Evolutionary conservation across 2,888 invertebrate species (phyloP).

Genomic region (Portevinia maculata): DNA sequence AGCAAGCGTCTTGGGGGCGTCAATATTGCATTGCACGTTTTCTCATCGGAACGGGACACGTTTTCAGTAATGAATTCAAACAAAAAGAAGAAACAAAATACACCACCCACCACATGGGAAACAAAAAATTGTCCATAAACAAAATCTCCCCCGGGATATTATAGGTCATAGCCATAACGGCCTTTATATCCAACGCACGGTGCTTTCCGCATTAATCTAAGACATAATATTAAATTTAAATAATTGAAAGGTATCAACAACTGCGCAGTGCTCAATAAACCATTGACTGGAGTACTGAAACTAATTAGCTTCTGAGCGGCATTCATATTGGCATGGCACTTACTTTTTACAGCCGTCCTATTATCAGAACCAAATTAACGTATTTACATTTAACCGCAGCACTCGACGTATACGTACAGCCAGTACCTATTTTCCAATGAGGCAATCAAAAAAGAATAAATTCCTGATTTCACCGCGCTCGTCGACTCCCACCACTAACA

Average conservation of each 20-base stretch:
- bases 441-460: constrained; percentile 64
- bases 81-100: constrained; percentile 10
- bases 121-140: constrained; percentile 23
- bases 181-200: neutral
- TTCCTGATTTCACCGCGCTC: constrained; percentile 44
- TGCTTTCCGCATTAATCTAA: neutral
- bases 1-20: too few relatives aligned
- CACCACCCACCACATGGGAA: constrained; percentile 44
- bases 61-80: constrained; percentile 26
- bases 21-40: too few relatives aligned
- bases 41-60: neutral
- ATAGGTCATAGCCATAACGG: constrained; percentile 10
- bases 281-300: constrained; percentile 25
- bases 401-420: too few relatives aligned
- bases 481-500: neutral
- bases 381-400: constrained; percentile 39
- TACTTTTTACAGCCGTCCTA: constrained; percentile 12
- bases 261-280: constrained; percentile 43
- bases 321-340: constrained; percentile 59
- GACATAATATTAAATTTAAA: constrained; percentile 50
- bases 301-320: constrained; percentile 48
- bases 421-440: constrained; percentile 27
- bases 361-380: constrained; percentile 44
- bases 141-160: constrained; percentile 40
- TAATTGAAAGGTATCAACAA: constrained; percentile 66